Evolutionary conservation across 2,888 invertebrate species (phyloP).

Genomic region (Ganaspis brasiliensis): DNA sequence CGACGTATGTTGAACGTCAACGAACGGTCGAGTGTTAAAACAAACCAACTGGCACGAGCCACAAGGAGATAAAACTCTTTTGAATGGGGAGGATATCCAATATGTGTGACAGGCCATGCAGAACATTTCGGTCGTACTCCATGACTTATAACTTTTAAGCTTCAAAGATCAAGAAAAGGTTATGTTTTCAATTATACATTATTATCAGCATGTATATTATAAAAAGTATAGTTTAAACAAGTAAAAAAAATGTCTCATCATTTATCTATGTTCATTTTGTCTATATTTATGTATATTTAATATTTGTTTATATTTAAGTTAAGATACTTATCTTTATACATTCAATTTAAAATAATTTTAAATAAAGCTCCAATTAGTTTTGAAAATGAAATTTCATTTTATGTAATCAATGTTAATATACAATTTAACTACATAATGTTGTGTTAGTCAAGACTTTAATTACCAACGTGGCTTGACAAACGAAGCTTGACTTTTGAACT

Average conservation of each 20-base stretch:
- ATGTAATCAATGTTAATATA: background rate
- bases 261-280: too few species aligned
- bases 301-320: too few species aligned
- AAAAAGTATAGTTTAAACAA: background rate
- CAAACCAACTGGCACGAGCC: slow-evolving; percentile 43
- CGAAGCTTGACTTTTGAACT: slow-evolving; percentile 37
- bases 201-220: background rate
- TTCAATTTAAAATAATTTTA: too few species aligned
- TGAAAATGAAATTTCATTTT: background rate
- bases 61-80: slow-evolving; percentile 43
- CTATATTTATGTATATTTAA: too few species aligned
- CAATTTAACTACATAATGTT: background rate
- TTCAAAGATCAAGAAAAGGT: slow-evolving; percentile 20
- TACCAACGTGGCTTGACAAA: slow-evolving; percentile 17
- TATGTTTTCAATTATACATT: background rate
- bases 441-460: slow-evolving; percentile 27
- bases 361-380: background rate
- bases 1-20: slow-evolving; percentile 35
- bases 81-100: slow-evolving; percentile 32
- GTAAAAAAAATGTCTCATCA: background rate
- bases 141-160: slow-evolving; percentile 20
- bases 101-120: slow-evolving; percentile 42
- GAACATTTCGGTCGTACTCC: slow-evolving; percentile 28
- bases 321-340: too few species aligned
- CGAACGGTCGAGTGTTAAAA: slow-evolving; percentile 43